Base-by-base conservation (phyloP, 2,113 vertebrate genomes). In the Halcyon malimbica region DNA sequence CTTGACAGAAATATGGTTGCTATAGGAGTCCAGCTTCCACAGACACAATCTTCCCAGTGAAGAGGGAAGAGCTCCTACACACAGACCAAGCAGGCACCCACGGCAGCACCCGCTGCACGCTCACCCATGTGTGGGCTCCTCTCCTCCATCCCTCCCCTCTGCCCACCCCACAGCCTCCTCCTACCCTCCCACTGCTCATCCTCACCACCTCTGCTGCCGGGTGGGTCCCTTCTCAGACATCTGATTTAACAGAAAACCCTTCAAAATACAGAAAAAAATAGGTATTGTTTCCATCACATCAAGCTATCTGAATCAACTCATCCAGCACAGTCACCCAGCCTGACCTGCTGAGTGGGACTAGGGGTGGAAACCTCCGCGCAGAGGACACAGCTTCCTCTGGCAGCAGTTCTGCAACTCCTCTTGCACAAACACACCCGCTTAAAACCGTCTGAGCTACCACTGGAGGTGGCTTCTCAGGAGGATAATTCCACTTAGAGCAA, bases 1-100 rank as follows among this genome's bases (percentile, higher is more conserved):
- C 80, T 63, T 93, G 82, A 89, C 89, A 93, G 51, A 91, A 91
- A 93, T 73, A 74, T 1, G 12, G 87, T 91, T 84, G 93, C 93
- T 74, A 94, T 73, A 93, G 87, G 77, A 93, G 83, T 93, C 76
- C 77, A 85, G 51, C 41, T 93, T 77, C 77, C 79, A 81, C 41
- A 63, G 68, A 31, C 37, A 73, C 65, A 42, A 2, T 29, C 35
- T 25, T 75, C 16, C 37, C 71, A 53, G 80, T 35, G 71, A 54
- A 56, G 48, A 75, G 54, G 50, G 24, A 51, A 51, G 44, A 64
- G 86, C 13, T 92, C 85, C 70, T 15, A 62, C 57, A 2, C 67
- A 7, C 46, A 51, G 64, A 39, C 24, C 0, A 0, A 37, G 89
- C 6, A 2, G 62, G 46, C 0, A 5, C 13, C 41, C 1, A 4